Base-by-base conservation (phyloP, 1,140 invertebrate species). In the Cataglyphis hispanica region DNA sequence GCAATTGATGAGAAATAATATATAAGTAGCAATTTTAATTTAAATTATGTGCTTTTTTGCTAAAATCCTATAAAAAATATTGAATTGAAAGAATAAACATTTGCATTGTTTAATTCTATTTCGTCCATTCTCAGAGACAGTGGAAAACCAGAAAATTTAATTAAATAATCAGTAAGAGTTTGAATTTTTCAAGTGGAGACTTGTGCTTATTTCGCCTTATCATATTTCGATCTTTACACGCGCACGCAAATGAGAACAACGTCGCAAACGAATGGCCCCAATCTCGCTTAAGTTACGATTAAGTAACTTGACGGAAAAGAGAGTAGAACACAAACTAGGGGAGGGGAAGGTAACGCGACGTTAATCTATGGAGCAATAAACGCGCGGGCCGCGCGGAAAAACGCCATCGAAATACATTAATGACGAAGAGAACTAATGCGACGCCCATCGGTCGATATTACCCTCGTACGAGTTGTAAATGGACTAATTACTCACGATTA, bases 371-470 rank as follows among this genome's bases (percentile, higher is more conserved):
- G 88, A 75, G 92, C 87, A 92, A 92, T 91, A 89, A 92, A 90
- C 72, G 87, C 81, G 88, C 90, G 88, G 87, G 64, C 88, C 85
- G 74, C 16, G n/a, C 60, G 78, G 27, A 90, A 91, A 93, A 94
- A 92, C 93, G 74, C 87, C 84, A 94, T 94, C 92, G 94, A 94
- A 93, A 93, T 92, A 91, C 93, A 93, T 93, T 93, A 94, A 93
- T 91, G 93, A 92, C 91, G 85, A 91, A 19, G 85, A 90, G 91
- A 93, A 93, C 93, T 93, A 91, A 94, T 91, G 84, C 70, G 85
- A 67, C 60, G 50, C 56, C 69, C 75, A 58, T 75, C 80, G 69
- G 11, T 61, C 69, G 69, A 74, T 75, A 76, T 89, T 83, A 90
- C 85, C 58, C 46, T 50, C 16, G 31, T 46, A 63, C 63, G 67